These are phyloP conservation scores for Hirtodrosophila duncani DNA, from an alignment of 2,888 invertebrate species.

Conservation along the genomic window DNA sequence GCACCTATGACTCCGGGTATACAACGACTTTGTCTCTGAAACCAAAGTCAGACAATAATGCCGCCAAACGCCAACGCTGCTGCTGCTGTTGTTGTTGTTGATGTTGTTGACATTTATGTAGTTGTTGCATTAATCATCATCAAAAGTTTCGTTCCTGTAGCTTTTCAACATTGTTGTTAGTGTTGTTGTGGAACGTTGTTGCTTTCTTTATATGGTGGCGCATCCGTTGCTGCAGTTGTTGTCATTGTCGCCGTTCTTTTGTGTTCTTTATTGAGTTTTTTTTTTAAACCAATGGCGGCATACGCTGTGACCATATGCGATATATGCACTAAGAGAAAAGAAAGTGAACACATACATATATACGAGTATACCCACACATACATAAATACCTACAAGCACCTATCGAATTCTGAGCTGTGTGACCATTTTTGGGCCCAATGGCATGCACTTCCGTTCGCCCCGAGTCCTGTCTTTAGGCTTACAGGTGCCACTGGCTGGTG, in stretches of 20 bases:
- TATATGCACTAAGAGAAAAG: too few species aligned
- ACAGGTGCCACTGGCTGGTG: constrained; percentile 36
- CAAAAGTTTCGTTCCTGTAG: too few species aligned
- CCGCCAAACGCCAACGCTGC: too few species aligned
- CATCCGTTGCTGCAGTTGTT: constrained; percentile 56
- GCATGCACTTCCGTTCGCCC: constrained; percentile 59
- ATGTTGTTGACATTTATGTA: too few species aligned
- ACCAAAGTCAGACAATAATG: too few species aligned
- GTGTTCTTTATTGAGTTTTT: constrained; percentile 16
- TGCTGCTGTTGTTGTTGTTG: too few species aligned
- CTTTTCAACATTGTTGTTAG: too few species aligned
- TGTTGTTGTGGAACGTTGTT: too few species aligned
- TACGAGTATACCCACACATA: not conserved
- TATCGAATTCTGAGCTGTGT: constrained; percentile 63
- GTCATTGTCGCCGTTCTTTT: constrained; percentile 1
- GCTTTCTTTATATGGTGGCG: constrained; percentile 53
- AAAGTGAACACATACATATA: too few species aligned
- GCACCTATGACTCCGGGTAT: not conserved
- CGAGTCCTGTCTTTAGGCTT: constrained; percentile 11
- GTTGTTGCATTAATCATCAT: too few species aligned
- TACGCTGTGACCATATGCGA: too few species aligned
- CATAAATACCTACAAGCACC: constrained; percentile 5
- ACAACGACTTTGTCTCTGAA: constrained; percentile 6
- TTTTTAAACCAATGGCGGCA: too few species aligned
- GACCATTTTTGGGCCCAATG: constrained; percentile 62